Evolutionary conservation across 2,113 vertebrate species (phyloP).

Genomic region (Fukomys damarensis): DNA sequence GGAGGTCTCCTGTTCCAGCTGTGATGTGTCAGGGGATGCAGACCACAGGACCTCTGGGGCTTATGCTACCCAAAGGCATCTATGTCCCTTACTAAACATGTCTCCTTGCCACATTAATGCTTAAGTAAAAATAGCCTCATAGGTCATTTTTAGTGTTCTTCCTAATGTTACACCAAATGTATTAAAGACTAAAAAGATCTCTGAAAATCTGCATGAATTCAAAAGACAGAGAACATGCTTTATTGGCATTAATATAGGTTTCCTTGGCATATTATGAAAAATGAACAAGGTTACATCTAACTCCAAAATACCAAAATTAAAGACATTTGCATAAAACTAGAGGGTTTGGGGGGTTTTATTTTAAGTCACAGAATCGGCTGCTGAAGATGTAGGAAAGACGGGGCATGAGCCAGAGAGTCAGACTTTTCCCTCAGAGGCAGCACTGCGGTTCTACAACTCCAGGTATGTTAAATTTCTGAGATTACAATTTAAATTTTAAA

Average conservation of each 20-base stretch:
- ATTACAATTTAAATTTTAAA: conserved; percentile 56
- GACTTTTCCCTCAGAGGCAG: neutral
- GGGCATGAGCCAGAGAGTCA: neutral
- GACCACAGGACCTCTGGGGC: neutral
- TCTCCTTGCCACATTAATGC: neutral
- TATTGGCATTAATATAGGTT: conserved; percentile 60
- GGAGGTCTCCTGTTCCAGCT: no score
- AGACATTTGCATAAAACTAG: conserved; percentile 27
- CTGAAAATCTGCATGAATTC: conserved; percentile 51
- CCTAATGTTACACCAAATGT: conserved; percentile 34
- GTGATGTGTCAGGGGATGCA: neutral
- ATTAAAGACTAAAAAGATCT: conserved; percentile 61
- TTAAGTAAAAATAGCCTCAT: neutral
- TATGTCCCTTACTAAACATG: neutral
- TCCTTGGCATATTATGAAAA: neutral
- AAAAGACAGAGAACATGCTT: conserved; percentile 26
- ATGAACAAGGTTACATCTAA: neutral
- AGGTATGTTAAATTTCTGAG: neutral
- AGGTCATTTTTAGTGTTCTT: neutral
- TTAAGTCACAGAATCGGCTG: neutral
- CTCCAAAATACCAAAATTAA: conserved; percentile 60
- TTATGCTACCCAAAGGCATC: neutral
- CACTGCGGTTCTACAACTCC: conserved; percentile 12
- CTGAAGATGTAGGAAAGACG: neutral
- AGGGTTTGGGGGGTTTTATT: neutral